Base-by-base conservation (phyloP, 2,113 vertebrate genomes). In the Galemys pyrenaicus region DNA sequence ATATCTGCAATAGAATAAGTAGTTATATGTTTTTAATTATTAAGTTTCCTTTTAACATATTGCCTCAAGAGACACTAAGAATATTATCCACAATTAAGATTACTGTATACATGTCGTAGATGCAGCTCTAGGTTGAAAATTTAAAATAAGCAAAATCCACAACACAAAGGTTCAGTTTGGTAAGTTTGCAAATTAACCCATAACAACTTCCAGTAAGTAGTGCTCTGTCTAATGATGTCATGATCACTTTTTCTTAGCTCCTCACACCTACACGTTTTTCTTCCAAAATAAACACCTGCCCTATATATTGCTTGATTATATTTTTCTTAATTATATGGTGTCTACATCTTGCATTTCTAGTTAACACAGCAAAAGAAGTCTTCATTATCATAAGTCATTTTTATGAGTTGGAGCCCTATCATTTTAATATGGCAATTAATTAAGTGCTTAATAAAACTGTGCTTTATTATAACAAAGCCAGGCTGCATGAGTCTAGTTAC, bases 291-390 rank as follows among this genome's bases (percentile, higher is more conserved):
- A 87, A 85, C 8, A 44, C 64, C 70, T 64, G 79, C 17, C 85
- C 5, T 46, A 58, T 46, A 64, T 75, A 62, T 77, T 87, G 58
- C 41, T 80, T 84, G 79, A 91, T 94, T 90, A 65, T 65, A 95
- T 65, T 95, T 94, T 92, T 89, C 79, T 89, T 96, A 94, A 96
- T 97, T 97, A 95, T 95, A 58, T 83, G 35, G 3, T 91, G 35
- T 87, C 8, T 87, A 79, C 39, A 91, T 28, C 30, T 96, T 95
- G 35, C 35, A 91, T 96, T 95, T 95, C 95, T 64, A 95, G 62
- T 93, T 95, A 94, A 78, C 46, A 91, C 24, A 89, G 92, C 70
- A 87, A 94, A 97, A 92, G 64, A 62, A 94, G 54, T 26, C 32
- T 37, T 6, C 16, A 74, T 62, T 58, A 74, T 91, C 44, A 65